phyloP scores from a whole-genome alignment of 2,113 vertebrate genomes.

The Dasyprocta punctata region DNA sequence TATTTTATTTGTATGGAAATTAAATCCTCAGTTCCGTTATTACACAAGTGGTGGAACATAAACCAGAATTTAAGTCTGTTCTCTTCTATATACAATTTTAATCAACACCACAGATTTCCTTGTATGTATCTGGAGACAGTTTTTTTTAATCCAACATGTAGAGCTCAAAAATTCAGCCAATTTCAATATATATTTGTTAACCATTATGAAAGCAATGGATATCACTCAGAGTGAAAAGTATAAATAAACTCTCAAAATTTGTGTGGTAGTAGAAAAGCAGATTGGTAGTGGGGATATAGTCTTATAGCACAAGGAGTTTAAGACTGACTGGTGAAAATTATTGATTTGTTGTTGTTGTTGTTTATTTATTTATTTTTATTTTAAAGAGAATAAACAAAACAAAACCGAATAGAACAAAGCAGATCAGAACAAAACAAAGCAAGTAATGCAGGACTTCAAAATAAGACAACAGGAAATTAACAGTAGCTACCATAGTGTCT shows the following conservation, averaged over 20 bases:
- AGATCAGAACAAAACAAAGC: too few relatives aligned
- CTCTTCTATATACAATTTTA: not conserved
- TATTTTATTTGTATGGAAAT: conserved; percentile 15
- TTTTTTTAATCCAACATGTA: not conserved
- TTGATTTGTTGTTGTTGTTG: too few relatives aligned
- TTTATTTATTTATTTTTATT: too few relatives aligned
- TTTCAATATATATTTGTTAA: not conserved
- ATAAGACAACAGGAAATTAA: too few relatives aligned
- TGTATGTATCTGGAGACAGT: not conserved
- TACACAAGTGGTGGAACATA: not conserved
- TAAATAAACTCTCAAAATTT: not conserved
- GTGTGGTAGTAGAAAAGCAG: not conserved
- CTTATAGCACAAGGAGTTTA: not conserved
- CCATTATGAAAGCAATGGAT: not conserved
- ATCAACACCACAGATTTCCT: not conserved
- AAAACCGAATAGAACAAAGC: too few relatives aligned
- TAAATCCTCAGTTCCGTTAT: not conserved
- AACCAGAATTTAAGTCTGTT: not conserved
- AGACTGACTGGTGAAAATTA: not conserved
- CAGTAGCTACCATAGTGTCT: too few relatives aligned
- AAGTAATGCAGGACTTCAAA: too few relatives aligned
- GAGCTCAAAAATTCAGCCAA: not conserved
- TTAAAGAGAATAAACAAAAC: too few relatives aligned
- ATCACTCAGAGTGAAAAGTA: not conserved
- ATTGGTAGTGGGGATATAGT: not conserved